These are phyloP conservation scores for Bolborhynchus lineola DNA, from an alignment of 2,113 vertebrate genomes.

Conservation along the genomic window DNA sequence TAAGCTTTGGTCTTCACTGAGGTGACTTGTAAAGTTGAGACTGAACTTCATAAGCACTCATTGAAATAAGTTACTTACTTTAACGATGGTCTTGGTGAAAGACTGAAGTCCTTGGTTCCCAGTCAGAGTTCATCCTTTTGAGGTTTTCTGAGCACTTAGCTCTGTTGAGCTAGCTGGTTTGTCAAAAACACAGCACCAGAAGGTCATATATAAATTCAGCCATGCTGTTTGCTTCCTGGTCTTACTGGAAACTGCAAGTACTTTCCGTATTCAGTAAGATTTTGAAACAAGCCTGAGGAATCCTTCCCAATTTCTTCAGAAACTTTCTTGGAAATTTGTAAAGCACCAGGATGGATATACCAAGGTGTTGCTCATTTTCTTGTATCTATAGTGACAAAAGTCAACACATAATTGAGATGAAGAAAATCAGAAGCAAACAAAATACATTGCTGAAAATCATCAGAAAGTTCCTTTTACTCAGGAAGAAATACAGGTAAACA, in stretches of 20 bases:
- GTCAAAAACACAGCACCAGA: neutral
- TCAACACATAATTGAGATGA: neutral
- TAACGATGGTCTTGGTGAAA: neutral
- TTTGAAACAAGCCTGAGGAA: neutral
- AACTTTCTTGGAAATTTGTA: neutral
- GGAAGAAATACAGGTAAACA: neutral
- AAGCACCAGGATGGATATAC: neutral
- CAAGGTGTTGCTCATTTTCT: neutral
- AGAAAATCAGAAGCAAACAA: neutral
- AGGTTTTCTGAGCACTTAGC: neutral
- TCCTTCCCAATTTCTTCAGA: neutral
- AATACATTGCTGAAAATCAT: neutral
- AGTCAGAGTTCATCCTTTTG: neutral
- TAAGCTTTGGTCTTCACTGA: neutral
- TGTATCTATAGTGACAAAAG: neutral
- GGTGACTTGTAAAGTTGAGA: neutral
- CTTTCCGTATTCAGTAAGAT: neutral
- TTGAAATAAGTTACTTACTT: neutral
- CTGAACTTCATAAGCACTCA: neutral
- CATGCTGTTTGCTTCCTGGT: neutral
- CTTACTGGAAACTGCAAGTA: neutral
- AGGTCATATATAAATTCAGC: neutral
- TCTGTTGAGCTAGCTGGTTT: neutral
- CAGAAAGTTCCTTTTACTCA: neutral
- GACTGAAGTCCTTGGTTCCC: neutral